These are phyloP conservation scores for Aplysia californica DNA, from an alignment of 1,140 invertebrate species.

Conservation along the genomic window DNA sequence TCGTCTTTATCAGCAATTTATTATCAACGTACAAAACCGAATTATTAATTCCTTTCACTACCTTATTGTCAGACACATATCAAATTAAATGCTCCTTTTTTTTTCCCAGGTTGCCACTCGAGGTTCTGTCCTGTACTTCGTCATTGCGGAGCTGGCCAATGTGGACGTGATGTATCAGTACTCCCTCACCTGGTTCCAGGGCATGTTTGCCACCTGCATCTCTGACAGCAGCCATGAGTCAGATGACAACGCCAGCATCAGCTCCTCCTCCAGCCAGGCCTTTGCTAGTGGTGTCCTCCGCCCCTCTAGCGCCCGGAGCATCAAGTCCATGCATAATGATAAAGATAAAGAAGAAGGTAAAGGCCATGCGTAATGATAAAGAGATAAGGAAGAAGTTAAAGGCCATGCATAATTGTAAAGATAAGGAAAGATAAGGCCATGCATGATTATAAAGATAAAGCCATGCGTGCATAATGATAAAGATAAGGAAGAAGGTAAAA, in stretches of 20 bases:
- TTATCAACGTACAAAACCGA: too few species aligned
- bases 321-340: slow-evolving; percentile 23
- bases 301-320: slow-evolving; percentile 35
- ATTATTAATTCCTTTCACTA: too few species aligned
- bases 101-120: slow-evolving; percentile 62
- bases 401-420: too few species aligned
- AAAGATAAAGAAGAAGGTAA: slow-evolving; percentile 11
- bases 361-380: too few species aligned
- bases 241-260: slow-evolving; percentile 16
- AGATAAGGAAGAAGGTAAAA: too few species aligned
- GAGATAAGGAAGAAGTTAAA: too few species aligned
- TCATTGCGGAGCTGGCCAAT: slow-evolving; percentile 62
- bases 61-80: too few species aligned
- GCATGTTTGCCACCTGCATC: slow-evolving; percentile 61
- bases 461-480: too few species aligned
- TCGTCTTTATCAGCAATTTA: too few species aligned
- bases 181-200: slow-evolving; percentile 66
- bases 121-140: slow-evolving; percentile 67
- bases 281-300: slow-evolving; percentile 35
- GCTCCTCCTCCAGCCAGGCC: slow-evolving; percentile 4
- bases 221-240: slow-evolving; percentile 13
- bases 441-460: too few species aligned
- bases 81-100: not conserved
- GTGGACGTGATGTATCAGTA: slow-evolving; percentile 69
- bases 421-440: too few species aligned